Conservation (phyloP, 2,888 invertebrate genomes). For the Himalopsyche tibetana region DNA sequence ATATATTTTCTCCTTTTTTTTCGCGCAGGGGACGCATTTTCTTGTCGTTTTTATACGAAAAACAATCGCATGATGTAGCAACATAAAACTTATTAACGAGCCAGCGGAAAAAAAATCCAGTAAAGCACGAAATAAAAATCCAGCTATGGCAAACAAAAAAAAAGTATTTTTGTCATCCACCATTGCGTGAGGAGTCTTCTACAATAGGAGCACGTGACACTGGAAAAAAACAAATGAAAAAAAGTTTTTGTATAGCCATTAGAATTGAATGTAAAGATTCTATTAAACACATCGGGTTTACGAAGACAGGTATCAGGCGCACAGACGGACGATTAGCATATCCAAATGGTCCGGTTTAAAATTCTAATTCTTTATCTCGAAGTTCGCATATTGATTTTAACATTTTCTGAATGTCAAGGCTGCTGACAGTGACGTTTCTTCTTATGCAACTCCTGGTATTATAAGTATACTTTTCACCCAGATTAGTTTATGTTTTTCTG, state of each 20-base stretch:
- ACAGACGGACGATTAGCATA: slow-evolving; percentile 28
- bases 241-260: slow-evolving; percentile 19
- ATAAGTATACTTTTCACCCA: too few species aligned
- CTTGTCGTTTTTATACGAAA: slow-evolving; percentile 38
- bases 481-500: too few species aligned
- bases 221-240: slow-evolving; percentile 29
- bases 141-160: slow-evolving; percentile 23
- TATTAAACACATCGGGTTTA: slow-evolving; percentile 22
- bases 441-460: too few species aligned
- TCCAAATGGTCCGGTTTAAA: slow-evolving; percentile 46
- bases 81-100: slow-evolving; percentile 35
- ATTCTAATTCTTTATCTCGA: slow-evolving; percentile 52
- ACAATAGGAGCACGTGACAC: slow-evolving; percentile 27
- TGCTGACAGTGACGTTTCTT: slow-evolving; percentile 23
- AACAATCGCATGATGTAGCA: slow-evolving; percentile 37
- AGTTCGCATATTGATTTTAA: slow-evolving; percentile 52
- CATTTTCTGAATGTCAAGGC: slow-evolving; percentile 62
- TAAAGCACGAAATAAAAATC: slow-evolving; percentile 37
- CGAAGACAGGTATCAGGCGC: slow-evolving; percentile 22
- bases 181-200: neutral
- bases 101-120: slow-evolving; percentile 18
- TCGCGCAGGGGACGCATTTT: slow-evolving; percentile 18
- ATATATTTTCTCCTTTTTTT: slow-evolving; percentile 1
- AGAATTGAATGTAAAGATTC: slow-evolving; percentile 27
- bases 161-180: slow-evolving; percentile 30